These are phyloP conservation scores for Melanotaenia parkinsoni DNA, from an alignment of 2,797 vertebrate genomes.

Conservation along the genomic window DNA sequence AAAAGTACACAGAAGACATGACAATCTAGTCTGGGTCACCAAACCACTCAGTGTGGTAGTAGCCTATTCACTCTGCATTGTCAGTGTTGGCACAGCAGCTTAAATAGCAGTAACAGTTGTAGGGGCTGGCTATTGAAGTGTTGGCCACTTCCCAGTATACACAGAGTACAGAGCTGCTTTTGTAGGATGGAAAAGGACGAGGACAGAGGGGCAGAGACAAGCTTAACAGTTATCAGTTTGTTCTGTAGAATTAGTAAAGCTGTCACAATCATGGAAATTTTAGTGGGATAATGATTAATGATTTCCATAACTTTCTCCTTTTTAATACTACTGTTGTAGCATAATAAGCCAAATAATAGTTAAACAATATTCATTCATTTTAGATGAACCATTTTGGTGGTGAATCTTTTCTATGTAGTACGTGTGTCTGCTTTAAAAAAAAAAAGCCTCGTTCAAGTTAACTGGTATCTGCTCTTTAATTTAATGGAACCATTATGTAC, in stretches of 20 bases:
- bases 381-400: neutral
- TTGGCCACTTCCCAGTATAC: constrained; percentile 34
- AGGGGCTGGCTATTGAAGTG: constrained; percentile 22
- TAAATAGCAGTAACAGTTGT: constrained; percentile 54
- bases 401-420: neutral
- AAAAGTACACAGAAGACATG: constrained; percentile 19
- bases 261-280: constrained; percentile 1
- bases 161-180: constrained; percentile 46
- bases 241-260: neutral
- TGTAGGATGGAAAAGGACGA: constrained; percentile 42
- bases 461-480: no score
- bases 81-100: constrained; percentile 43
- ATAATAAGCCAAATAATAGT: neutral
- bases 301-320: neutral
- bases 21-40: constrained; percentile 25
- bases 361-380: neutral
- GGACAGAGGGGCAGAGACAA: constrained; percentile 8
- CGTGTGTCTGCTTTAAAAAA: neutral
- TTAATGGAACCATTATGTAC: neutral
- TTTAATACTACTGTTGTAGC: neutral
- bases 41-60: constrained; percentile 10
- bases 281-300: neutral
- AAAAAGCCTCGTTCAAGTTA: no score
- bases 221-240: constrained; percentile 25
- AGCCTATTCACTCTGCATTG: constrained; percentile 36